Evolutionary conservation across 2,888 invertebrate species (phyloP).

Genomic region (Tillus elongatus): DNA sequence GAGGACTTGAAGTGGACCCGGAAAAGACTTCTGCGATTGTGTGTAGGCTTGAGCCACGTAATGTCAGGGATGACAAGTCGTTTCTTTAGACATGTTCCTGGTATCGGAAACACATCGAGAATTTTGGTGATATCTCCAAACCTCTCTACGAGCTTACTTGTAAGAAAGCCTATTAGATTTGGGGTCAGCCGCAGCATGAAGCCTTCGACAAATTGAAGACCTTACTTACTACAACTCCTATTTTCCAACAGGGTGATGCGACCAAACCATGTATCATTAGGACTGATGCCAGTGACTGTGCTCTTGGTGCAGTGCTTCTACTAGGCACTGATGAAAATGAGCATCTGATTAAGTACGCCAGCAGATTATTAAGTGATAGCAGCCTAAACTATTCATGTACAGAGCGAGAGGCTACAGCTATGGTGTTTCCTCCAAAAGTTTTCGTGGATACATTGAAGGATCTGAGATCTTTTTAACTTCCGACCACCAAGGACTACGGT

Average conservation of each 20-base stretch:
- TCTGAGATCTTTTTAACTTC: too few relatives aligned
- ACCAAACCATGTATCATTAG: not conserved
- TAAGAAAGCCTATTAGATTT: not conserved
- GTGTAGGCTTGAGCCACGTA: not conserved
- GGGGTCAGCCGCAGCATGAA: not conserved
- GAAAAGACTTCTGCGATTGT: too few relatives aligned
- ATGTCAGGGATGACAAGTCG: not conserved
- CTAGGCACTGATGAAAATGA: not conserved
- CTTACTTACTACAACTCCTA: not conserved
- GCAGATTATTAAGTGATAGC: not conserved
- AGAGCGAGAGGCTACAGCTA: slow-evolving; percentile 3
- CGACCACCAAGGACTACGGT: too few relatives aligned
- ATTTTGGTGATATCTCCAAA: too few relatives aligned
- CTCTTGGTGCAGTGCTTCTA: not conserved
- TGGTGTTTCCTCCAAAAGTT: too few relatives aligned
- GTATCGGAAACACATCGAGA: too few relatives aligned
- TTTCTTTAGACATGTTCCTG: too few relatives aligned
- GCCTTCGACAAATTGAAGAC: slow-evolving; percentile 1
- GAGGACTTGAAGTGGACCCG: not conserved
- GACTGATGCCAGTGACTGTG: slow-evolving; percentile 1
- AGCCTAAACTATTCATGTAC: not conserved
- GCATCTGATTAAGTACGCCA: not conserved
- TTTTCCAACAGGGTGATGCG: not conserved
- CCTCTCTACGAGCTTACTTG: too few relatives aligned
- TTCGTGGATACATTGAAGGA: too few relatives aligned